Conservation (phyloP, 1,140 invertebrate genomes). For the Akabosia matsudoensis region DNA sequence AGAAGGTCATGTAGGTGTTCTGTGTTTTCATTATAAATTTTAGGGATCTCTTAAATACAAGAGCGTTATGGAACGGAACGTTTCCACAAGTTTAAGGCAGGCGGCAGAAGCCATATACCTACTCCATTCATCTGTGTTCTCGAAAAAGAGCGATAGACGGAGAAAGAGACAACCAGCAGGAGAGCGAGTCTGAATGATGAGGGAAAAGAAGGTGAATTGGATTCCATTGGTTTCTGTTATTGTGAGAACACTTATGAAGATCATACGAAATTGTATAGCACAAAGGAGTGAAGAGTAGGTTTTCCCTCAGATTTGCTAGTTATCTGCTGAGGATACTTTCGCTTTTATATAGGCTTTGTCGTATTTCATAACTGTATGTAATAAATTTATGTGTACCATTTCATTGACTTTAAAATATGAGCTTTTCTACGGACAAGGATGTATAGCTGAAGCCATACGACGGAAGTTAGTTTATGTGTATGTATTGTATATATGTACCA, state of each 20-base stretch:
- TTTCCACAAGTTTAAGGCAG: no score
- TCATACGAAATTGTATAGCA: not conserved
- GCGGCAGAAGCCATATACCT: no score
- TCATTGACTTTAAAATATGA: no score
- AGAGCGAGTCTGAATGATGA: not conserved
- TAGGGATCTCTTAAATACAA: not conserved
- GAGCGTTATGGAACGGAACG: no score
- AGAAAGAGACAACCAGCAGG: not conserved
- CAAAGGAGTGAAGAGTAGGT: no score
- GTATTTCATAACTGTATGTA: no score
- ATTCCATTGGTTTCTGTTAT: constrained; percentile 7
- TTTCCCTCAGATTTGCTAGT: not conserved
- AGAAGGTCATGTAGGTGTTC: not conserved
- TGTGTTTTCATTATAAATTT: not conserved
- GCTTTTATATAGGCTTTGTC: no score
- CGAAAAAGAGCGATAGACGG: not conserved
- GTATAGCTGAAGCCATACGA: not conserved
- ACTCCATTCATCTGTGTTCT: no score
- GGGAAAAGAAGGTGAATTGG: constrained; percentile 16
- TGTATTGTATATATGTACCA: not conserved
- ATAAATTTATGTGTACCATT: no score
- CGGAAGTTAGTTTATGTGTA: not conserved
- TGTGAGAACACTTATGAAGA: constrained; percentile 13
- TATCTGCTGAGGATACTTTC: not conserved
- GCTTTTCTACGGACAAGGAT: no score